Conservation (phyloP, 2,113 vertebrate species). For the Aspiorhynchus laticeps region DNA sequence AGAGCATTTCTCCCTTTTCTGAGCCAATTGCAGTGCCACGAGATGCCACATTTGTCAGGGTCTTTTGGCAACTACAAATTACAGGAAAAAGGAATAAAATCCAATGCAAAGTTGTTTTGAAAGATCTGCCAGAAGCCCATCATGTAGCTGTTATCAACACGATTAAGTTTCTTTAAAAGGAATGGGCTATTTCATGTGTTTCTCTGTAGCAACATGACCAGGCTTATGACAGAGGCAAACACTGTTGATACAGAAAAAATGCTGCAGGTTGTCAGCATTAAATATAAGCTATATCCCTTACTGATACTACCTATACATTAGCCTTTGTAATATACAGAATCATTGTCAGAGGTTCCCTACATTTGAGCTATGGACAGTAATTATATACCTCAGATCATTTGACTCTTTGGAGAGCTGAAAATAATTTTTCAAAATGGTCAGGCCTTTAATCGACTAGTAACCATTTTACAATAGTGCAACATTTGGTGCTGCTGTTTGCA, state of each 20-base stretch:
- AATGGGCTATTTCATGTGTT: not conserved
- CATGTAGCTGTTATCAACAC: conserved; percentile 8
- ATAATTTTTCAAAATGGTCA: not conserved
- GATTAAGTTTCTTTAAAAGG: not conserved
- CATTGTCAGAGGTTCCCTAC: not conserved
- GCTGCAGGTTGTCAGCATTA: not conserved
- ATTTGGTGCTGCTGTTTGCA: not conserved
- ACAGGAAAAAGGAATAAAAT: conserved; percentile 12
- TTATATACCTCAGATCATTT: not conserved
- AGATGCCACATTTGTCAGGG: conserved; percentile 29
- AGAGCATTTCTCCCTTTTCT: conserved; percentile 1
- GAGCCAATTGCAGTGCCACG: conserved; percentile 29
- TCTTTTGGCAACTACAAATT: conserved; percentile 30
- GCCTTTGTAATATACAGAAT: not conserved
- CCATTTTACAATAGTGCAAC: not conserved
- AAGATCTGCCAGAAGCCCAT: conserved; percentile 33
- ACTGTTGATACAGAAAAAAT: not conserved
- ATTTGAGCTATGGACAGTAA: not conserved
- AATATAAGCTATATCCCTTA: not conserved
- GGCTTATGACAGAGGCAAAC: not conserved
- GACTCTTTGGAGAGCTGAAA: not conserved
- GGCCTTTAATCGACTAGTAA: not conserved
- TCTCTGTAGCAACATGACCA: conserved; percentile 6
- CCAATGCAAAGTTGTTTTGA: conserved; percentile 22
- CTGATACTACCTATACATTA: not conserved